Evolutionary conservation across 2,888 invertebrate species (phyloP), one percentile per base, ranked within the genome.

Genomic region (Colostygia pectinataria): DNA sequence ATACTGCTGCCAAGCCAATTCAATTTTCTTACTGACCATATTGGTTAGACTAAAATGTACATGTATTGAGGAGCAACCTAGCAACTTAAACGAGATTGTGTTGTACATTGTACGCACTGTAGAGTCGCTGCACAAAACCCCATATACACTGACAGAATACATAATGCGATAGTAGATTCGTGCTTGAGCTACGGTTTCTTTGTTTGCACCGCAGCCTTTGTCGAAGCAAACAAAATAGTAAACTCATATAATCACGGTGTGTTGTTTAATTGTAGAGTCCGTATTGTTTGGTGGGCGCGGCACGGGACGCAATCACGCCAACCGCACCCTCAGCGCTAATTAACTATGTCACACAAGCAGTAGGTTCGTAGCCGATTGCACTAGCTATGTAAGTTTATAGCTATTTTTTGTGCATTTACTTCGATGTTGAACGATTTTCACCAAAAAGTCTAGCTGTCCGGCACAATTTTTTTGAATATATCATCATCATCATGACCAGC

Each of bases 21-120:
- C 84, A 86, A 87, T 88, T 86, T 85, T 85, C 83, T 83, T 81
- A 77, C 82, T 82, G 79, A 80, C 83, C 78, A 68, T 80, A 83
- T 78, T 74, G 74, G 68, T 44, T 44, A 20, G 8, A 24, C 10
- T 29, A 33, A 31, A 23, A 25, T 31, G 29, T 34, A 41, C 34
- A 12, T 8, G 10, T n/a, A n/a, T n/a, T n/a, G n/a, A n/a, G n/a
- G n/a, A n/a, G n/a, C n/a, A n/a, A n/a, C n/a, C n/a, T n/a, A 12
- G 15, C 28, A 5, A 33, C 18, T 15, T n/a, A n/a, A n/a, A n/a
- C n/a, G n/a, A n/a, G n/a, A n/a, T n/a, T n/a, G n/a, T n/a, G n/a
- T n/a, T n/a, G n/a, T n/a, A n/a, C n/a, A n/a, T n/a, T n/a, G n/a
- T n/a, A n/a, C n/a, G n/a, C n/a, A n/a, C n/a, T n/a, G n/a, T n/a